phyloP scores from a whole-genome alignment of 2,797 vertebrate species.

The Carcharodon carcharias region DNA sequence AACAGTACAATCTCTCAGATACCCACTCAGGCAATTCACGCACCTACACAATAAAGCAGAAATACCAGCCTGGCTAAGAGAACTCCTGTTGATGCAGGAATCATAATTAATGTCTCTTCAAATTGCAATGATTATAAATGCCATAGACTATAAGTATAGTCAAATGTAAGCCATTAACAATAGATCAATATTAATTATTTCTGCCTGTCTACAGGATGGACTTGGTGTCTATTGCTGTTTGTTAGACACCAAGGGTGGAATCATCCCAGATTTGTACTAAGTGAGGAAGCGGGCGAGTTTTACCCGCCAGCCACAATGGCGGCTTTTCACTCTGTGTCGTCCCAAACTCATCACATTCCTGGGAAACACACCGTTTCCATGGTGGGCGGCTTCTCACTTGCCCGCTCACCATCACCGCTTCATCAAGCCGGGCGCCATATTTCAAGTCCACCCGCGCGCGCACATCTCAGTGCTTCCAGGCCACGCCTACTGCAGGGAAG shows the following conservation, averaged over 20 bases:
- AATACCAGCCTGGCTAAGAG: background rate
- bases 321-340: too few relatives aligned
- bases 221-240: background rate
- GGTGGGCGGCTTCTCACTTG: too few relatives aligned
- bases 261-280: too few relatives aligned
- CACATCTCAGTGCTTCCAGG: too few relatives aligned
- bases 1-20: background rate
- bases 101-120: background rate
- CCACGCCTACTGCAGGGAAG: too few relatives aligned
- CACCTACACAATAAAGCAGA: background rate
- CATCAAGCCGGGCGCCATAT: too few relatives aligned
- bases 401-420: too few relatives aligned
- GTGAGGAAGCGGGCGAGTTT: too few relatives aligned
- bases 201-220: background rate
- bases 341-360: too few relatives aligned
- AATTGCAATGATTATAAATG: constrained; percentile 18
- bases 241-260: background rate
- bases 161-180: background rate
- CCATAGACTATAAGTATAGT: background rate
- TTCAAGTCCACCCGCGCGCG: too few relatives aligned
- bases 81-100: background rate
- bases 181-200: background rate
- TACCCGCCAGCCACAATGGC: too few relatives aligned
- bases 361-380: too few relatives aligned
- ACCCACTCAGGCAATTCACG: background rate